Evolutionary conservation across 2,113 vertebrate genomes (phyloP).

Genomic region (Leptosomus discolor): DNA sequence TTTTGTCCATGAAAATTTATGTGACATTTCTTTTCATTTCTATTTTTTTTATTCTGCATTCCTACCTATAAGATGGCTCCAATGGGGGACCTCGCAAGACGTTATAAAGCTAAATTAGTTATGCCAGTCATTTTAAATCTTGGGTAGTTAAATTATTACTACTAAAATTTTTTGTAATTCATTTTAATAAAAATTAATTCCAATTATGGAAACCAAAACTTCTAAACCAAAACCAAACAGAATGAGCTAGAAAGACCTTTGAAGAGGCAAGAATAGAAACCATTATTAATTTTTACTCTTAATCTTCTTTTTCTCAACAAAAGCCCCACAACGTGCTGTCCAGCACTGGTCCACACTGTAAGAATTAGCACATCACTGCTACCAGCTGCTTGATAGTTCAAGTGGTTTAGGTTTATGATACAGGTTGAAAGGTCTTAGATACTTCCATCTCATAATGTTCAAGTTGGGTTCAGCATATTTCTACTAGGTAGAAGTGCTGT

Average conservation of each 20-base stretch:
- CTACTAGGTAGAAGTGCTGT: not conserved
- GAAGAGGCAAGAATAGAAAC: not conserved
- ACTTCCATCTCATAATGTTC: not conserved
- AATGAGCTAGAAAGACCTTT: not conserved
- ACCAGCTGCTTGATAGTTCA: not conserved
- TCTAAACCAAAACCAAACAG: not conserved
- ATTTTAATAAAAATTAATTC: not conserved
- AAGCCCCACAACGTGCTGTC: not conserved
- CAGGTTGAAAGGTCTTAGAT: not conserved
- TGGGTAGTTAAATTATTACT: not conserved
- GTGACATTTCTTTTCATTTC: not conserved
- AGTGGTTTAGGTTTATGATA: not conserved
- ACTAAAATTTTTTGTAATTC: not conserved
- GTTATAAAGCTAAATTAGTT: not conserved
- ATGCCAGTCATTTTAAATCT: not conserved
- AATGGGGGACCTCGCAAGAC: not conserved
- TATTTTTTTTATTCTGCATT: not conserved
- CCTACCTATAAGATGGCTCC: not conserved
- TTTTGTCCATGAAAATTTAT: not conserved
- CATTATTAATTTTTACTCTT: not conserved
- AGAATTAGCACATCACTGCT: not conserved
- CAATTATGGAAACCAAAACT: not conserved
- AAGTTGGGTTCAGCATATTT: not conserved
- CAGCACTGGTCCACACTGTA: not conserved
- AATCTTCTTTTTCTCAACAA: not conserved